Percentiles rank a stretch among this genome's conserved stretches.
Conservation (phyloP, 2,888 invertebrate species). For the Anaspis maculata region DNA sequence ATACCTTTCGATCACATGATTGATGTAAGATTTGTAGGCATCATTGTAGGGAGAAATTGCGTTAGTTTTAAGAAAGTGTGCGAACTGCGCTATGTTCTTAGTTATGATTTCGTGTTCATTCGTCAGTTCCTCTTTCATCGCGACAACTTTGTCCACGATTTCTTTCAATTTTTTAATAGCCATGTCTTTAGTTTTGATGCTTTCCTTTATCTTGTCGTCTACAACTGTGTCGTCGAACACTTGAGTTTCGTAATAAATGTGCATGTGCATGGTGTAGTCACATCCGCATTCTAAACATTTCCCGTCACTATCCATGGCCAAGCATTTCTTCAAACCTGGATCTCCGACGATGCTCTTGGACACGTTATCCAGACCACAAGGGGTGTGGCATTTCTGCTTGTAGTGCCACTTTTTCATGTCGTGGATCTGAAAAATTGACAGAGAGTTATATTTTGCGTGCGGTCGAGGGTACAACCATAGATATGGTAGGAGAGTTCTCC, state of each 20-base stretch:
- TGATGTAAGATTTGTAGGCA: slow-evolving; percentile 29
- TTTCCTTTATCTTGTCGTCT: slow-evolving; percentile 23
- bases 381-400: slow-evolving; percentile 31
- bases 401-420: slow-evolving; percentile 27
- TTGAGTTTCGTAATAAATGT: slow-evolving; percentile 32
- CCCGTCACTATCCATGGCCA: slow-evolving; percentile 22
- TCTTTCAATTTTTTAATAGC: slow-evolving; percentile 17
- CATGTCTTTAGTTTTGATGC: slow-evolving; percentile 22
- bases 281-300: slow-evolving; percentile 27
- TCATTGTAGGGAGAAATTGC: slow-evolving; percentile 32
- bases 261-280: slow-evolving; percentile 31
- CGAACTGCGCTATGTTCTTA: slow-evolving; percentile 29
- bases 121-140: slow-evolving; percentile 19
- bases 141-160: slow-evolving; percentile 19
- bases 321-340: slow-evolving; percentile 27
- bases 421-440: too few relatives aligned
- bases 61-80: slow-evolving; percentile 31
- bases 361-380: slow-evolving; percentile 29
- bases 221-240: slow-evolving; percentile 22
- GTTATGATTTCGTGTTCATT: slow-evolving; percentile 25
- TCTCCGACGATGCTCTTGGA: slow-evolving; percentile 30
- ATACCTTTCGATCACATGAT: slow-evolving; percentile 31
- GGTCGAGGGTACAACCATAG: too few relatives aligned
- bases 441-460: too few relatives aligned
- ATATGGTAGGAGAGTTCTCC: too few relatives aligned